A percentile compares a stretch with the other conserved stretches of the same genome.
Conservation (phyloP, 2,797 vertebrate genomes). For the Phoeniculus purpureus region DNA sequence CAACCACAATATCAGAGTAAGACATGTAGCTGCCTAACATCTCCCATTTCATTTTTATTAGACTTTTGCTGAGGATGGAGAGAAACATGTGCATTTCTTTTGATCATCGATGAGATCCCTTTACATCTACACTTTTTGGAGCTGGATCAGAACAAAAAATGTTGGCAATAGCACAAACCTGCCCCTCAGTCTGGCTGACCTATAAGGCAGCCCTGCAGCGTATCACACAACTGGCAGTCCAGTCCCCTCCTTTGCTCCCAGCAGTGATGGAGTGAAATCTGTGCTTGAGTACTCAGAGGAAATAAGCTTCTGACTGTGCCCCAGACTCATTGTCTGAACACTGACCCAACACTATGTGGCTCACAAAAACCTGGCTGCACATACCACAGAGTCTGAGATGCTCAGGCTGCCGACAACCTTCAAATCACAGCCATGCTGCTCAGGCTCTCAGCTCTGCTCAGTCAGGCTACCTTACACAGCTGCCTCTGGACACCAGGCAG, state of each 20-base stretch:
- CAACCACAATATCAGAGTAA: not conserved
- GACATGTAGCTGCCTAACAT: not conserved
- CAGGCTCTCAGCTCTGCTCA: not conserved
- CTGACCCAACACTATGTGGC: not conserved
- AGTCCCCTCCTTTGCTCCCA: not conserved
- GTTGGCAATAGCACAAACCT: not conserved
- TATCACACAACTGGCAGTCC: fast-evolving
- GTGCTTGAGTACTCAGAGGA: not conserved
- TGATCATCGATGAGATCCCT: not conserved
- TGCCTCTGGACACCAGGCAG: not conserved
- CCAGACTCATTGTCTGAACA: not conserved
- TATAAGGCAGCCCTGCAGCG: not conserved
- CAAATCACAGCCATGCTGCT: not conserved
- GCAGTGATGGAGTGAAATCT: not conserved
- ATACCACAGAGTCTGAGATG: fast-evolving
- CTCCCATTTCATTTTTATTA: not conserved
- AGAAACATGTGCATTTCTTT: not conserved
- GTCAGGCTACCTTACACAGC: not conserved
- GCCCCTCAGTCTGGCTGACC: not conserved
- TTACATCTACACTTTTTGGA: not conserved
- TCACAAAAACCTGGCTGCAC: fast-evolving
- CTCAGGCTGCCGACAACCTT: not conserved
- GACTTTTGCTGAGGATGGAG: not conserved
- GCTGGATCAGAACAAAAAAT: not conserved
- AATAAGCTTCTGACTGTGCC: not conserved